Evolutionary conservation across 2,113 vertebrate species (phyloP).

Genomic region (Mustelus asterias): DNA sequence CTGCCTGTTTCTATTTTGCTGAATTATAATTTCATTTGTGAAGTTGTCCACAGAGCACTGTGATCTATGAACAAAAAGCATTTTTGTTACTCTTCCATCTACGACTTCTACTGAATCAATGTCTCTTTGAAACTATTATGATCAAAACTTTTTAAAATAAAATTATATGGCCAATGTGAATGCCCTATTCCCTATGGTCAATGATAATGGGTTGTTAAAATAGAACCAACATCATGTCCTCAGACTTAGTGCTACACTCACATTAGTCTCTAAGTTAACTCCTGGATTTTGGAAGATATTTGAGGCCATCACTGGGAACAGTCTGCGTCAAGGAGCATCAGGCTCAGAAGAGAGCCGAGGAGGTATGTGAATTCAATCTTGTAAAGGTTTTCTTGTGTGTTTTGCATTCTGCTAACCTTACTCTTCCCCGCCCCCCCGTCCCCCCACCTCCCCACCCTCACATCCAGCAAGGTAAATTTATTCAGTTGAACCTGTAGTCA

Average conservation of each 20-base stretch:
- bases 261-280: not conserved
- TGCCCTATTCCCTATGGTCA: not conserved
- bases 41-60: not conserved
- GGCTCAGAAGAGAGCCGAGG: not conserved
- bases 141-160: not conserved
- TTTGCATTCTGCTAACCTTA: no score
- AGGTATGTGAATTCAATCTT: not conserved
- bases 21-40: not conserved
- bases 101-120: not conserved
- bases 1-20: not conserved
- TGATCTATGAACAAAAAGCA: not conserved
- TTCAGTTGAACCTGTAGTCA: no score
- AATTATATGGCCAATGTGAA: not conserved
- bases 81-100: not conserved
- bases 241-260: not conserved
- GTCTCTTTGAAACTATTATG: not conserved
- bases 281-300: not conserved
- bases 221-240: not conserved
- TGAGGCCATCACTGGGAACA: not conserved
- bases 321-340: not conserved
- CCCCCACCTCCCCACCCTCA: no score
- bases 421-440: no score
- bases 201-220: not conserved
- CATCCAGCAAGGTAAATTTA: no score
- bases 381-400: not conserved